Base-by-base conservation (phyloP, 2,888 invertebrate genomes). In the Hemithea aestivaria region DNA sequence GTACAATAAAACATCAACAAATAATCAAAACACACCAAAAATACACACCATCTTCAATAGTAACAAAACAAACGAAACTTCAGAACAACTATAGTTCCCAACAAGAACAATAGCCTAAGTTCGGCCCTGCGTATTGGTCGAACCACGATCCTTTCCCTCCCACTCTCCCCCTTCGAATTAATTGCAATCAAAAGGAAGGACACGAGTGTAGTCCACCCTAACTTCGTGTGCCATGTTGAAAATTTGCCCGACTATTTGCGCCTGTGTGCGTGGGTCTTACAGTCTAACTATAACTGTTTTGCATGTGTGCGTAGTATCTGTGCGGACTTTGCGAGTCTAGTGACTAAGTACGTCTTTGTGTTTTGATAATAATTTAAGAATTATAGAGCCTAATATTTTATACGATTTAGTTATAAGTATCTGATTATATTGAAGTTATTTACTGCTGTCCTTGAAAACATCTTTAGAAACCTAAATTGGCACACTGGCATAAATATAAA, bases 181-280 rank as follows among this genome's bases (percentile, higher is more conserved):
- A 87, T 87, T 85, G 87, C 87, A 87, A 87, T 87, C 85, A 87
- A 83, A 84, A 85, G 87, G 83, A 84, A 87, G 85, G 87, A 87
- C 85, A 80, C 76, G 74, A 84, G 80, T 78, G 73, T 74, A 79
- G 85, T 77, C 87, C 84, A 81, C 74, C 83, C 84, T 77, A 77
- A 80, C 72, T 82, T 73, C 58, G 76, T 66, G 74, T 74, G 82
- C 81, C 81, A 81, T 82, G 83, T 81, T 82, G 81, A 71, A 79
- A 80, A 73, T 78, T 78, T 73, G 71, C 73, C 57, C 61, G 61
- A 54, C 57, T 51, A 54, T 42, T 44, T 68, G 53, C 51, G 43
- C 36, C 38, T 50, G 72, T 70, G 70, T 69, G 70, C 53, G 70
- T 58, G 49, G 41, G 52, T 56, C 16, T 2, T 16, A n/a, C n/a